Evolutionary conservation across 2,888 invertebrate genomes (phyloP), one percentile per base, ranked within the genome.

Genomic region (Torymus auratus): DNA sequence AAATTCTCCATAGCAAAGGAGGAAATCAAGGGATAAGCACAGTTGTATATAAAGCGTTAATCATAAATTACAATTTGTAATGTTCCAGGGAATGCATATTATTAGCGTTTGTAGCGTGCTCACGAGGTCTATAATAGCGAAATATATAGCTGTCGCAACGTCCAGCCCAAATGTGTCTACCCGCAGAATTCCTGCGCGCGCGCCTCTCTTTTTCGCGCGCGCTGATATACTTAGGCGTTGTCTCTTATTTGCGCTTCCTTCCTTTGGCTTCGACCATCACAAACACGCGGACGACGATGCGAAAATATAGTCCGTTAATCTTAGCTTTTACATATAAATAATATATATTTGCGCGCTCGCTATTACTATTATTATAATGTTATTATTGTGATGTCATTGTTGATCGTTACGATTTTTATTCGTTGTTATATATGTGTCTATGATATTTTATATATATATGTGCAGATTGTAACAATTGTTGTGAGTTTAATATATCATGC

Each of bases 401-500:
- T 62, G n/a, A 73, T 70, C 70, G 58, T 77, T 77, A 62, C n/a
- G 17, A 56, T 14, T 70, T 68, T 62, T 41, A 70, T 80, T 53
- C 3, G 53, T 73, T 68, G 75, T 72, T 80, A 23, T 58, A 61
- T 12, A 15, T 15, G 28, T 12, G 13, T 68, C 55, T 41, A 41
- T 41, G 41, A 41, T 62, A 53, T n/a, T 17, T 53, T 55, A 72
- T 56, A 78, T 61, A 23, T 56, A 62, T 62, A 20, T 41, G 52
- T 15, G 14, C 53, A 28, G 67, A 23, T 67, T 81, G 79, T 81
- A 78, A 73, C 53, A 50, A 73, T 73, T 80, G 67, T 83, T 83
- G 73, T 79, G 77, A 68, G 81, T 84, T 83, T 85, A 89, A 88
- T 88, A 89, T 84, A 88, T 84, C 83, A 86, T 85, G 84, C 85